These are phyloP conservation scores for Spea bombifrons DNA, from an alignment of 2,113 vertebrate species.

Conservation along the genomic window DNA sequence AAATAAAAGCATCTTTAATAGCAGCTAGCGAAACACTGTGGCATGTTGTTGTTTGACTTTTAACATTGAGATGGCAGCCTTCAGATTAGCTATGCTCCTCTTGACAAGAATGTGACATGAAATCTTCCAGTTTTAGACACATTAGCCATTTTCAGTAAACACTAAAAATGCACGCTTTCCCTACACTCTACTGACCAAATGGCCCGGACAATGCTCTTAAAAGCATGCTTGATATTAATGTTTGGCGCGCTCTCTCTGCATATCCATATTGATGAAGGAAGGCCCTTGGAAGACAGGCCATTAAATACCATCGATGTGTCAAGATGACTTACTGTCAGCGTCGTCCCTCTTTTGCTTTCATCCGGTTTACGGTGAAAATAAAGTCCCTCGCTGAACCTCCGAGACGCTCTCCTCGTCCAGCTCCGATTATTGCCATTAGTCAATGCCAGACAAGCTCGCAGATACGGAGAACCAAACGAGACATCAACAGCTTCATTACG, in stretches of 20 bases:
- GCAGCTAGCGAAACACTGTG: slow-evolving; percentile 66
- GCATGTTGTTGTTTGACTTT: slow-evolving; percentile 58
- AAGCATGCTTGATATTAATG: not conserved
- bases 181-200: not conserved
- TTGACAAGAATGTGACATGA: slow-evolving; percentile 58
- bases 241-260: not conserved
- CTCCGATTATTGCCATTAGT: not conserved
- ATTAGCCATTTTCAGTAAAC: slow-evolving; percentile 50
- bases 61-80: slow-evolving; percentile 56
- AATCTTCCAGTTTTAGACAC: slow-evolving; percentile 56
- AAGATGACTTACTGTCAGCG: not conserved
- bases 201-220: not conserved
- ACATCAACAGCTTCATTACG: not conserved
- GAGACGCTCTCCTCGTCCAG: no score
- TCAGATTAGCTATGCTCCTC: slow-evolving; percentile 47
- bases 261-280: slow-evolving; percentile 2
- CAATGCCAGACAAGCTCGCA: not conserved
- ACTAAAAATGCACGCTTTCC: not conserved
- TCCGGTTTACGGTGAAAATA: not conserved
- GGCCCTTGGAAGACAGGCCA: not conserved
- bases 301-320: not conserved
- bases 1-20: slow-evolving; percentile 61
- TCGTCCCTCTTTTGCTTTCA: not conserved
- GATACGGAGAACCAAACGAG: not conserved
- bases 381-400: not conserved